Evolutionary conservation across 2,888 invertebrate species (phyloP).

Genomic region (Catocala nupta): DNA sequence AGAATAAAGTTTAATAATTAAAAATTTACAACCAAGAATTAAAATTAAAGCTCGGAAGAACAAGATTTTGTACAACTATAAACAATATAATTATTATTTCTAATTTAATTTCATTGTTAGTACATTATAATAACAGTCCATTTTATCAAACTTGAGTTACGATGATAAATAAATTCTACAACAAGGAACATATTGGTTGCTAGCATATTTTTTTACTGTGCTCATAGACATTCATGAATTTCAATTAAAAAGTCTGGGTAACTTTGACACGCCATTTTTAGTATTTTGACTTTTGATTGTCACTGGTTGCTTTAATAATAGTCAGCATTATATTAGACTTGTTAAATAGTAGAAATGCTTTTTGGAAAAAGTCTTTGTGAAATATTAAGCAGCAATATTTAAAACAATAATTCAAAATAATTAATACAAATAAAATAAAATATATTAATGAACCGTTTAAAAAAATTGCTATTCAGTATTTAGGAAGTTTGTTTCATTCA

Average conservation of each 20-base stretch:
- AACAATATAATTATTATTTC: slow-evolving; percentile 49
- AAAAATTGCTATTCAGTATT: not conserved
- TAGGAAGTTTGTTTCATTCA: not conserved
- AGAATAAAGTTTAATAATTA: slow-evolving; percentile 83
- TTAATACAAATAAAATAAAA: no score
- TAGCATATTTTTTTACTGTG: slow-evolving; percentile 12
- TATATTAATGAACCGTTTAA: no score
- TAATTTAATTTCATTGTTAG: slow-evolving; percentile 56
- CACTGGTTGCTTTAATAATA: no score
- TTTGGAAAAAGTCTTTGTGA: no score
- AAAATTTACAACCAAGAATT: slow-evolving; percentile 84
- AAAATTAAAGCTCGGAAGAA: slow-evolving; percentile 87
- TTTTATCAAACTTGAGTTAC: slow-evolving; percentile 54
- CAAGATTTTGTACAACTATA: slow-evolving; percentile 79
- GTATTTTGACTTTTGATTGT: no score
- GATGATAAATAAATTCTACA: slow-evolving; percentile 49
- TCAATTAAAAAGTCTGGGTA: no score
- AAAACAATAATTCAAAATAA: no score
- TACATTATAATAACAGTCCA: slow-evolving; percentile 62
- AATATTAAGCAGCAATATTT: no score
- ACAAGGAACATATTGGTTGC: slow-evolving; percentile 36
- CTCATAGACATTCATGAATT: not conserved
- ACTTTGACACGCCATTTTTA: no score
- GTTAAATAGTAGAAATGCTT: no score
- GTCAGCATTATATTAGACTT: no score